A percentile compares a stretch with the other conserved stretches of the same genome.
Conservation (phyloP, 2,888 invertebrate genomes). For the Nycteola revayana region DNA sequence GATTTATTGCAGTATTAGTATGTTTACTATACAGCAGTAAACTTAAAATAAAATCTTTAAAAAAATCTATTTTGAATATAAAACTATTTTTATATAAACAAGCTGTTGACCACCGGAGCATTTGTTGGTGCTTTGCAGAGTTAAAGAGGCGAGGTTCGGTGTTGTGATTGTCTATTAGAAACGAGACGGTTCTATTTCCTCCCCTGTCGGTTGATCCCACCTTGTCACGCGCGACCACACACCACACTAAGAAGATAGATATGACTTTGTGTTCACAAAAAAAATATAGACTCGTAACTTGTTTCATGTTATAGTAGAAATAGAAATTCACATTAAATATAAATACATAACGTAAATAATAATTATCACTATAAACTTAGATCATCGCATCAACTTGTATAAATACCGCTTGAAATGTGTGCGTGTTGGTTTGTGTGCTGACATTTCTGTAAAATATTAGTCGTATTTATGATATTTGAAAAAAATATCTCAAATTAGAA, state of each 20-base stretch:
- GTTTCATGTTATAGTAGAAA: no score
- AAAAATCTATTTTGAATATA: conserved; percentile 31
- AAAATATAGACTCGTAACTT: no score
- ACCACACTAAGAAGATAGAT: no score
- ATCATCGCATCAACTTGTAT: conserved; percentile 27
- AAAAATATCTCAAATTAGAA: conserved; percentile 36
- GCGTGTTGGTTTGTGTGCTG: conserved; percentile 24
- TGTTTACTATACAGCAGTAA: conserved; percentile 2
- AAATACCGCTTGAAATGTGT: conserved; percentile 30
- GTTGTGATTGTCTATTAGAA: conserved; percentile 51
- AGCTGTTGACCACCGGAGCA: conserved; percentile 69
- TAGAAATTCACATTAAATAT: no score
- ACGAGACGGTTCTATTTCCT: conserved; percentile 18
- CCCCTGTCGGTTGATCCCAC: conserved; percentile 19
- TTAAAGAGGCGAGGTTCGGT: conserved; percentile 46
- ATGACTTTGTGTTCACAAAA: no score
- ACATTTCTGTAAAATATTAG: conserved; percentile 38
- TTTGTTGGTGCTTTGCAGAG: conserved; percentile 72
- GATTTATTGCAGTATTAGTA: background rate
- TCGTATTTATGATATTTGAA: conserved; percentile 36
- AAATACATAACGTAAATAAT: no score
- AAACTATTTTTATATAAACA: conserved; percentile 39
- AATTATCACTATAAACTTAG: conserved; percentile 16
- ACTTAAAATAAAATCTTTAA: conserved; percentile 18
- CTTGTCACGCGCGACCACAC: conserved; percentile 24